Conservation (phyloP, 1,140 invertebrate genomes). For the Diuraphis noxia region DNA sequence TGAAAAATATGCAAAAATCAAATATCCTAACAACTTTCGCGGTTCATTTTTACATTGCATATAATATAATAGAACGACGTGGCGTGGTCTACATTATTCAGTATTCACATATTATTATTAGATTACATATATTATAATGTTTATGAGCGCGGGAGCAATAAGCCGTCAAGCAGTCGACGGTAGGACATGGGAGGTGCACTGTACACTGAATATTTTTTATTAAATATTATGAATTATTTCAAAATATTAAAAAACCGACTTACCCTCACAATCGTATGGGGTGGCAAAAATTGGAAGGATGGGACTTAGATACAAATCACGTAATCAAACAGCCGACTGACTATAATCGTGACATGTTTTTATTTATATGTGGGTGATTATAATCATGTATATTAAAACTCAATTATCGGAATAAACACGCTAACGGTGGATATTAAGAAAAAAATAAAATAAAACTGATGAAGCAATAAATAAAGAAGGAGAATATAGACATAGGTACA, state of each 20-base stretch:
- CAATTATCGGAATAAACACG: no score
- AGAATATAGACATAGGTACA: no score
- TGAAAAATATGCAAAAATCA: constrained; percentile 31
- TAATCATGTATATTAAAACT: no score
- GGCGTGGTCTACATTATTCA: background rate
- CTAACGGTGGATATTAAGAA: no score
- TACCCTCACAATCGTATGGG: no score
- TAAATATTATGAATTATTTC: no score
- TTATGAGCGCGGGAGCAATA: background rate
- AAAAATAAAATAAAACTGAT: no score
- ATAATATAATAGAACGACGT: background rate
- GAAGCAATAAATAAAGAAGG: no score
- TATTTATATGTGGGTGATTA: no score
- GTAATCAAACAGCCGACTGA: background rate
- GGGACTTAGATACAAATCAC: background rate
- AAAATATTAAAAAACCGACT: background rate
- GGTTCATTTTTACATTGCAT: background rate
- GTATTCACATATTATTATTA: background rate
- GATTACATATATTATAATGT: background rate
- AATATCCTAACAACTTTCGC: background rate
- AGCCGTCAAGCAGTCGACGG: background rate
- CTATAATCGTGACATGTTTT: no score
- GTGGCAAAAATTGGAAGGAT: background rate
- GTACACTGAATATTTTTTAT: background rate
- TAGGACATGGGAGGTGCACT: no score